Evolutionary conservation across 37 sponge, comb jelly and placozoan genomes (phyloP).

Genomic region (Oscarella lobularis): DNA sequence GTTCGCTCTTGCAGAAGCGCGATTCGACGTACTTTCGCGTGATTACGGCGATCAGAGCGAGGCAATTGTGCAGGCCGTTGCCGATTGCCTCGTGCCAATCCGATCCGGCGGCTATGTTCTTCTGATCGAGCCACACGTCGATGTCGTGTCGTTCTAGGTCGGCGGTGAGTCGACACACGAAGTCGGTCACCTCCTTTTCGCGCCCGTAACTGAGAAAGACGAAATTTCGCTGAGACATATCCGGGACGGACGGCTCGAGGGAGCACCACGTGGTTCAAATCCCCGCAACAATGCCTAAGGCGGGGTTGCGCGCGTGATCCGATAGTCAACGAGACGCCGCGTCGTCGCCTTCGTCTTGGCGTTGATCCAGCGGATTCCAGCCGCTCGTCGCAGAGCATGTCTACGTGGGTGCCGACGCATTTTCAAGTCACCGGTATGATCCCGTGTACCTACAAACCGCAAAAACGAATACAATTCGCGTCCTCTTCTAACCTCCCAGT

Average conservation of each 20-base stretch:
- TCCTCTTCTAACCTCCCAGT: not conserved
- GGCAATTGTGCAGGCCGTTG: conserved; percentile 36
- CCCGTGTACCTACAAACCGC: not conserved
- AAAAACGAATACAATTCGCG: not conserved
- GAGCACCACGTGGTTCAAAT: too few relatives aligned
- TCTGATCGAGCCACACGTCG: conserved; percentile 52
- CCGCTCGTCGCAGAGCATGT: too few relatives aligned
- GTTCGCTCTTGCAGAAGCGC: conserved; percentile 47
- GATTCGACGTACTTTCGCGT: conserved; percentile 49
- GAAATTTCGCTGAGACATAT: conserved; percentile 14
- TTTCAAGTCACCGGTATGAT: not conserved
- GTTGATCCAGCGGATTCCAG: not conserved
- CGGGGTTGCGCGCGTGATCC: too few relatives aligned
- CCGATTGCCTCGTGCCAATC: conserved; percentile 74
- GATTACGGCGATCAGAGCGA: conserved; percentile 37
- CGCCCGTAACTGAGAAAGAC: conserved; percentile 67
- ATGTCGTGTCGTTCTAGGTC: conserved; percentile 44
- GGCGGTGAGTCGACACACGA: conserved; percentile 28
- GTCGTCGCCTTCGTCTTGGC: too few relatives aligned
- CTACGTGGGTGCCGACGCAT: not conserved
- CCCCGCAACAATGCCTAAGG: too few relatives aligned
- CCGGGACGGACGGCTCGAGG: too few relatives aligned
- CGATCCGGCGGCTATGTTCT: conserved; percentile 38
- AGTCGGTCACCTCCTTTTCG: conserved; percentile 30
- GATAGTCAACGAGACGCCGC: too few relatives aligned